These are phyloP conservation scores for Horisme vitalbata DNA, from an alignment of 2,888 invertebrate genomes.

Conservation along the genomic window DNA sequence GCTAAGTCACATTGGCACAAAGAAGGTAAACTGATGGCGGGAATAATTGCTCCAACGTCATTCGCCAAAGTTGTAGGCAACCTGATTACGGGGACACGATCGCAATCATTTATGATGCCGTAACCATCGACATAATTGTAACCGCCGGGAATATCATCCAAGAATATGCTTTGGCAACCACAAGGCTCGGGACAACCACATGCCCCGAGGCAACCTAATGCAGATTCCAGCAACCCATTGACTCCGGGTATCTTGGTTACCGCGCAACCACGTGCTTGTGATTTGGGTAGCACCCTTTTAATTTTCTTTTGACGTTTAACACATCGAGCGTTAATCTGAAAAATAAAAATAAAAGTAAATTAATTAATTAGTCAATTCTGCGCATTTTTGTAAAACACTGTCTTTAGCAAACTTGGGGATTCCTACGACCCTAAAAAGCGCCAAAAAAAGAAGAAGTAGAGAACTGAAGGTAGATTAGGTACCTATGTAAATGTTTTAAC, in stretches of 20 bases:
- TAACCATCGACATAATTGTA: slow-evolving; percentile 20
- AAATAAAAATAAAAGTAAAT: slow-evolving; percentile 4
- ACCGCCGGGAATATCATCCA: slow-evolving; percentile 24
- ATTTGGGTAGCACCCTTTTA: background rate
- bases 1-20: slow-evolving; percentile 13
- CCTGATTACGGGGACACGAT: slow-evolving; percentile 16
- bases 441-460: too few species aligned
- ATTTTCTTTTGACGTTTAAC: slow-evolving; percentile 23
- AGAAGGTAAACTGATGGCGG: slow-evolving; percentile 9
- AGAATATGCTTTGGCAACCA: slow-evolving; percentile 15
- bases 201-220: slow-evolving; percentile 1
- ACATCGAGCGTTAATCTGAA: slow-evolving; percentile 25
- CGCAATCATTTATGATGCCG: slow-evolving; percentile 15
- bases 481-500: too few species aligned
- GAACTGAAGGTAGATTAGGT: too few species aligned
- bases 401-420: too few species aligned
- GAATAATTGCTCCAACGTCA: slow-evolving; percentile 4
- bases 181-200: slow-evolving; percentile 6
- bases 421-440: too few species aligned
- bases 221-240: background rate
- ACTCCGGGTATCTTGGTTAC: background rate
- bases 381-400: too few species aligned
- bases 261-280: slow-evolving; percentile 2
- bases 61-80: slow-evolving; percentile 9
- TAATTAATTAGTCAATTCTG: too few species aligned